A percentile compares a stretch with the other conserved stretches of the same genome.
These are phyloP conservation scores for Proales similis DNA, from an alignment of 1,140 invertebrate species.

Conservation along the genomic window DNA sequence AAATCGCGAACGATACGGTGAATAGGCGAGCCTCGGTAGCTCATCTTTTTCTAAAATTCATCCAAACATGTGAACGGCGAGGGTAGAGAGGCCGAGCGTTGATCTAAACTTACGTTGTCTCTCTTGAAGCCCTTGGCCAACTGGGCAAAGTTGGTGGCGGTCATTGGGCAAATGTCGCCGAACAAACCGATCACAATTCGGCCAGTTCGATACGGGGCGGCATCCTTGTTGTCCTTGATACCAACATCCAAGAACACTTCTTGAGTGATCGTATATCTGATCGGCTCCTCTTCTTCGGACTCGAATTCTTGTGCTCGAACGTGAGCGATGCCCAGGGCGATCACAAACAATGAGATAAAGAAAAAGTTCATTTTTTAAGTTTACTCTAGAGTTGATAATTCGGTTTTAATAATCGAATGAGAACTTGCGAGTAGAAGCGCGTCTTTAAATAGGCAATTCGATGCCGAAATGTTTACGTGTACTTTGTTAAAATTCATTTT, in stretches of 20 bases:
- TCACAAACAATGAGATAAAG: too few species aligned
- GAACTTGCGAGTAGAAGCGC: too few species aligned
- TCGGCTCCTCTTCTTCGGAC: conserved; percentile 1
- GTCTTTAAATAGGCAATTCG: too few species aligned
- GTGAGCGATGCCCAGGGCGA: too few species aligned
- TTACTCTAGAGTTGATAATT: too few species aligned
- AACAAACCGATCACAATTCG: conserved; percentile 50
- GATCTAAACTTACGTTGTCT: too few species aligned
- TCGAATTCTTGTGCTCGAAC: background rate
- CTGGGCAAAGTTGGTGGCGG: conserved; percentile 47
- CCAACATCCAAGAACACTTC: conserved; percentile 19
- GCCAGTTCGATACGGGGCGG: conserved; percentile 36
- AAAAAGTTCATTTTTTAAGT: too few species aligned
- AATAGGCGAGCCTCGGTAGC: conserved; percentile 61
- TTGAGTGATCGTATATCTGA: conserved; percentile 10
- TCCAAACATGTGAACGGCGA: too few species aligned
- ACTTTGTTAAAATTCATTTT: too few species aligned
- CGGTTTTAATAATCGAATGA: too few species aligned
- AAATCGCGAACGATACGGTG: conserved; percentile 86
- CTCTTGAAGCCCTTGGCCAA: conserved; percentile 24
- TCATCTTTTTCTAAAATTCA: conserved; percentile 41
- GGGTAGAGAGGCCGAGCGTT: too few species aligned
- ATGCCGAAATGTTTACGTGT: too few species aligned
- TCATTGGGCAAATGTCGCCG: conserved; percentile 51
- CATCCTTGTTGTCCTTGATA: conserved; percentile 41